Percentiles rank a stretch among this genome's conserved stretches.
These are phyloP conservation scores for Xyrichtys novacula DNA, from an alignment of 2,797 vertebrate genomes.

Conservation along the genomic window DNA sequence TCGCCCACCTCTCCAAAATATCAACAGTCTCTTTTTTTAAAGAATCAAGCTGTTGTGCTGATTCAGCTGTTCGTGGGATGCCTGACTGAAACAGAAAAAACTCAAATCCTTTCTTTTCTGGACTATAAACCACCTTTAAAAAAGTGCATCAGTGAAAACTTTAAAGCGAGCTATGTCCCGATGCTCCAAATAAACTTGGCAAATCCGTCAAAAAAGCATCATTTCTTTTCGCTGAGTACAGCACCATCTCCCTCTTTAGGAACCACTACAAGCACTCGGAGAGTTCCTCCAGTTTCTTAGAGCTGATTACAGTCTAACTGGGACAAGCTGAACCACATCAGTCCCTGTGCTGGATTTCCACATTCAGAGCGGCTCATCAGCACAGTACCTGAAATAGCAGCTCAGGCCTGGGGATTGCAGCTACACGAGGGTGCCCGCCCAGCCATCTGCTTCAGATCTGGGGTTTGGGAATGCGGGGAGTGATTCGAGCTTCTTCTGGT, in stretches of 20 bases:
- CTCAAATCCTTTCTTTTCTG: too few relatives aligned
- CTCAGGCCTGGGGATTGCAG: constrained; percentile 57
- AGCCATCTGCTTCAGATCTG: constrained; percentile 72
- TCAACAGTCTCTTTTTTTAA: too few relatives aligned
- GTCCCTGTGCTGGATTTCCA: constrained; percentile 55
- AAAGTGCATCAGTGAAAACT: too few relatives aligned
- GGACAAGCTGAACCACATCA: constrained; percentile 71
- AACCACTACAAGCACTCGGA: constrained; percentile 22
- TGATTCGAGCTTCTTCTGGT: constrained; percentile 49
- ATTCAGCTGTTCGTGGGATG: too few relatives aligned
- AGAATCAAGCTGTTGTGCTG: too few relatives aligned
- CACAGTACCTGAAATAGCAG: constrained; percentile 78
- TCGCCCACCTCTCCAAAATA: too few relatives aligned
- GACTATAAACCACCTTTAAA: too few relatives aligned
- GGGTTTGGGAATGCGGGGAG: constrained; percentile 46
- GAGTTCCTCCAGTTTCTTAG: constrained; percentile 40
- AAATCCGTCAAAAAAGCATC: constrained; percentile 31
- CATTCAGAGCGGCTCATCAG: constrained; percentile 66
- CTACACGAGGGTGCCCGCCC: constrained; percentile 48
- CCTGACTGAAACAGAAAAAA: too few relatives aligned
- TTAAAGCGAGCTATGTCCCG: constrained; percentile 3
- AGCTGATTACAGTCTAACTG: constrained; percentile 66
- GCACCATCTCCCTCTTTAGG: constrained; percentile 11
- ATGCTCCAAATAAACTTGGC: constrained; percentile 30
- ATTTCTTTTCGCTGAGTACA: constrained; percentile 34